Evolutionary conservation across 2,888 invertebrate species (phyloP), one percentile per base, ranked within the genome.

Genomic region (Cheilosia soror): DNA sequence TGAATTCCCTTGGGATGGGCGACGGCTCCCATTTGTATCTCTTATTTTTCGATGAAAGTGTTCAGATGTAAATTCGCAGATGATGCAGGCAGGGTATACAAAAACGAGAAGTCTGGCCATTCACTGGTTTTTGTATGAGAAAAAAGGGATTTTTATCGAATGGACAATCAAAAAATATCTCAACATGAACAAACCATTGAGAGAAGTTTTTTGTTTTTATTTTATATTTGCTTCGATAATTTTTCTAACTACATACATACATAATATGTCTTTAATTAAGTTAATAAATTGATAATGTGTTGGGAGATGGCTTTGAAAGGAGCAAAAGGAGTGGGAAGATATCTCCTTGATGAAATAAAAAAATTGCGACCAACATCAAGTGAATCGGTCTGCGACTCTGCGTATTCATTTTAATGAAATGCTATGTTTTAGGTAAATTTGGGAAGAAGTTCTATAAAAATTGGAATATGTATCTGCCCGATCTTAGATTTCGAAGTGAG

Each of bases 1-100:
- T 62, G 60, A 62, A 72, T 63, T 73, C 63, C 53, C 55, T 27
- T 65, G 63, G n/a, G n/a, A 29, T 42, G n/a, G 7, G 42, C 40
- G 2, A 9, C 51, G 29, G 62, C 42, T 63, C 20, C 15, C 20
- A 11, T 71, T 42, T 42, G 29, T 53, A 25, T 66, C 9, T 42
- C 42, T 25, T 65, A 6, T 11, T 49, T 11, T 49, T 37, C 20
- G 33, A 20, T 53, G 13, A 49, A 25, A 47, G 5, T 37, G 37
- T 37, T 37, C 37, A 37, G 11, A 37, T 37, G 11, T 65, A 20
- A 51, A 51, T 27, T 65, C 27, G 25, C n/a, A 33, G 49, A 49
- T 49, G 63, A 20, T 44, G 20, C 20, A 29, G 29, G 4, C 37
- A 37, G 11, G 11, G 11, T 11, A 44, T 44, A 5, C 9, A 60